A percentile compares a stretch with the other conserved stretches of the same genome.
Evolutionary conservation across 1,140 invertebrate species (phyloP).

Genomic region (Teleopsis dalmanni): DNA sequence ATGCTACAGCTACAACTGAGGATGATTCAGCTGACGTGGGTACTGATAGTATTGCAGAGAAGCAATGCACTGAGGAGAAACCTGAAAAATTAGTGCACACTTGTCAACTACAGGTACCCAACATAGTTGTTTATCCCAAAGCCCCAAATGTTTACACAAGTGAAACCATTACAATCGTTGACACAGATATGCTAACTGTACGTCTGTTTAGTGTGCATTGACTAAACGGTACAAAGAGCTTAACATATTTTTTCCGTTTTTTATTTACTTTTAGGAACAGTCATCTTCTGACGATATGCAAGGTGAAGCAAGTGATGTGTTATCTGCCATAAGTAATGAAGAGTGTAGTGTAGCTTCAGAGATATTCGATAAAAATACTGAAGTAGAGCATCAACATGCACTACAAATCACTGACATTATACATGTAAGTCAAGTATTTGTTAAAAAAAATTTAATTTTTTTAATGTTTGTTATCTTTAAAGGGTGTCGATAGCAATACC

Average conservation of each 20-base stretch:
- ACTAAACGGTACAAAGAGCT: not conserved
- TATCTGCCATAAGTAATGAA: conserved; percentile 60
- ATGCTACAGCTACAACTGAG: conserved; percentile 5
- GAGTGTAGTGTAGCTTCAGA: conserved; percentile 60
- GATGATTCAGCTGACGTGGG: not conserved
- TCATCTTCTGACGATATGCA: conserved; percentile 33
- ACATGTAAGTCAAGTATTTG: conserved; percentile 31
- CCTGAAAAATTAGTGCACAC: conserved; percentile 21
- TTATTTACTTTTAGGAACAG: conserved; percentile 24
- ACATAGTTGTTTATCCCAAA: conserved; percentile 26
- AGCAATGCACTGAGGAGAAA: conserved; percentile 16
- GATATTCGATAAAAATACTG: conserved; percentile 48
- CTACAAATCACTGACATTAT: conserved; percentile 37
- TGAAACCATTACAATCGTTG: conserved; percentile 53
- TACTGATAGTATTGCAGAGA: conserved; percentile 1
- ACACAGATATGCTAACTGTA: conserved; percentile 47
- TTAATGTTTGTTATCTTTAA: no score
- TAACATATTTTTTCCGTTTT: not conserved
- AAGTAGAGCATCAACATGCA: conserved; percentile 13
- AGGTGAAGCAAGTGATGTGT: conserved; percentile 47
- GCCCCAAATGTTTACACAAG: conserved; percentile 41
- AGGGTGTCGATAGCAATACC: conserved; percentile 45
- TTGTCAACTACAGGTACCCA: conserved; percentile 40
- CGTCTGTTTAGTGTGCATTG: conserved; percentile 12
- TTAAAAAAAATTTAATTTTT: no score